Conservation (phyloP, 2,113 vertebrate genomes). For the Varanus komodoensis region DNA sequence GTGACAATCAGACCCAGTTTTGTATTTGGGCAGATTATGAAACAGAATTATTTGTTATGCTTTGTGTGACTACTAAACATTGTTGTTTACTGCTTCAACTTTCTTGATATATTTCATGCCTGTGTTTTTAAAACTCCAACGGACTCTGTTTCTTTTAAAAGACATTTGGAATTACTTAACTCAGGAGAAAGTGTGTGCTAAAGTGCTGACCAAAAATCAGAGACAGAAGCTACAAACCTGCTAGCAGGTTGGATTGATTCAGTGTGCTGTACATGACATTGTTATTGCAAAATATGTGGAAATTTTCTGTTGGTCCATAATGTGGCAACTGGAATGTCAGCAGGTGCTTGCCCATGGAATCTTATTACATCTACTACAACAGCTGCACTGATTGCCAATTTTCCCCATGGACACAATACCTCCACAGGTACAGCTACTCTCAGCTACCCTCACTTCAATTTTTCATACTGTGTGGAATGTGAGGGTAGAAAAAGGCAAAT, state of each 20-base stretch:
- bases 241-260: neutral
- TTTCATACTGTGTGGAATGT: neutral
- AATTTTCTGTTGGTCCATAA: neutral
- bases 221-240: neutral
- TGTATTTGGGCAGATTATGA: neutral
- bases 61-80: conserved; percentile 13
- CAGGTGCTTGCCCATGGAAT: neutral
- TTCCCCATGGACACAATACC: neutral
- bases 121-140: neutral
- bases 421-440: neutral
- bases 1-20: conserved; percentile 4
- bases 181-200: neutral
- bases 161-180: neutral
- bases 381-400: neutral
- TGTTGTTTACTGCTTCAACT: neutral
- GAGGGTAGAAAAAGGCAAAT: neutral
- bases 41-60: neutral
- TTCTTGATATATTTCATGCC: neutral
- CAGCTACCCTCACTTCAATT: neutral
- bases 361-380: neutral
- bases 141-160: neutral
- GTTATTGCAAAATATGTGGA: neutral
- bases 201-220: neutral
- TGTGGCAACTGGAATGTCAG: neutral
- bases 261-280: neutral